Evolutionary conservation across 2,113 vertebrate genomes (phyloP).

Genomic region (Atherinomorus stipes): DNA sequence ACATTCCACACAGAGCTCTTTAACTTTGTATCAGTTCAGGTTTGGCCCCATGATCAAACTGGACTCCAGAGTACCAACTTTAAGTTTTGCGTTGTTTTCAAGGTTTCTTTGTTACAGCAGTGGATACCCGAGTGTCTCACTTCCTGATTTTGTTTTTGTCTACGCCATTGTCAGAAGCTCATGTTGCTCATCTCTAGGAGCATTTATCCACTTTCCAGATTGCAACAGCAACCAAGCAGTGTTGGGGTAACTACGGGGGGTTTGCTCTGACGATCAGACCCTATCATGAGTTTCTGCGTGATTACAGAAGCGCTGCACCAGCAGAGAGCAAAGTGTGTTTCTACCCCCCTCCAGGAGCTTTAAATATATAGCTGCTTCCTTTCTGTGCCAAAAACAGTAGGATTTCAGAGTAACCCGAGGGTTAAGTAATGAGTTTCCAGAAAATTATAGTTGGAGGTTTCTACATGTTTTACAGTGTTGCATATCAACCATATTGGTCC

Average conservation of each 20-base stretch:
- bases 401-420: neutral
- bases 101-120: conserved; percentile 19
- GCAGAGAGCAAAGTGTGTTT: conserved; percentile 5
- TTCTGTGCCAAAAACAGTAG: conserved; percentile 4
- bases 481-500: neutral
- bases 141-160: conserved; percentile 10
- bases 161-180: conserved; percentile 7
- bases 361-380: neutral
- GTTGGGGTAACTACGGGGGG: conserved; percentile 8
- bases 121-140: neutral
- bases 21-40: too few relatives aligned
- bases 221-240: conserved; percentile 33
- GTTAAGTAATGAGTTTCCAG: neutral
- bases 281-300: conserved; percentile 6
- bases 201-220: conserved; percentile 34
- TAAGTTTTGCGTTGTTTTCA: conserved; percentile 12
- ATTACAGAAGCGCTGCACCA: conserved; percentile 29
- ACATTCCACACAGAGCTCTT: too few relatives aligned
- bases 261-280: conserved; percentile 40
- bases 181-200: conserved; percentile 21
- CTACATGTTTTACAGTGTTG: neutral
- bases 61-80: neutral
- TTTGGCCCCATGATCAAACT: neutral
- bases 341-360: neutral
- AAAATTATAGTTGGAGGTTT: neutral